phyloP scores from a whole-genome alignment of 2,113 vertebrate species.

The Thalassarche chlororhynchos region DNA sequence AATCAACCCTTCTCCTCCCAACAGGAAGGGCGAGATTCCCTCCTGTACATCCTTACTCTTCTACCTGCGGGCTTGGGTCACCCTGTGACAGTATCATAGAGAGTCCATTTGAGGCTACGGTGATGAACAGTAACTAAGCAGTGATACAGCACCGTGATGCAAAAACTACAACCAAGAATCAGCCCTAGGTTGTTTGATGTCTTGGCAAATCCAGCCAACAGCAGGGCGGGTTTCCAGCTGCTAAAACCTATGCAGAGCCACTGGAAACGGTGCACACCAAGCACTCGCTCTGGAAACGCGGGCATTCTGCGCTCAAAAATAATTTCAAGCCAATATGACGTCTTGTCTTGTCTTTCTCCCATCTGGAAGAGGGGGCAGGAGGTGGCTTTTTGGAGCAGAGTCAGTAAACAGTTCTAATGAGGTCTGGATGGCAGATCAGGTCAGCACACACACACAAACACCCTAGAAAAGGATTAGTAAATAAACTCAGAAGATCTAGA shows the following conservation, averaged over 20 bases:
- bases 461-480: background rate
- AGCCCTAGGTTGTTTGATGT: background rate
- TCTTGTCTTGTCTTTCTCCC: background rate
- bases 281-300: background rate
- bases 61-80: background rate
- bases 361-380: background rate
- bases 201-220: background rate
- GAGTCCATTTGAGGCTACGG: background rate
- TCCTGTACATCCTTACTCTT: background rate
- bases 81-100: background rate
- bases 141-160: background rate
- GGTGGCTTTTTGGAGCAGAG: background rate
- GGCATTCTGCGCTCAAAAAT: background rate
- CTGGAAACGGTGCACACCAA: background rate
- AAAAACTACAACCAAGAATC: background rate
- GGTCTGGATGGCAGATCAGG: background rate
- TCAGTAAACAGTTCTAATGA: background rate
- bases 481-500: background rate
- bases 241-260: background rate
- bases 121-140: background rate
- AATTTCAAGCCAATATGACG: background rate
- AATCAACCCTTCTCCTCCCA: background rate
- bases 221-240: background rate
- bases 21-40: background rate
- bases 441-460: background rate